These are phyloP conservation scores for Campoletis raptor DNA, from an alignment of 2,888 invertebrate species.

Conservation along the genomic window DNA sequence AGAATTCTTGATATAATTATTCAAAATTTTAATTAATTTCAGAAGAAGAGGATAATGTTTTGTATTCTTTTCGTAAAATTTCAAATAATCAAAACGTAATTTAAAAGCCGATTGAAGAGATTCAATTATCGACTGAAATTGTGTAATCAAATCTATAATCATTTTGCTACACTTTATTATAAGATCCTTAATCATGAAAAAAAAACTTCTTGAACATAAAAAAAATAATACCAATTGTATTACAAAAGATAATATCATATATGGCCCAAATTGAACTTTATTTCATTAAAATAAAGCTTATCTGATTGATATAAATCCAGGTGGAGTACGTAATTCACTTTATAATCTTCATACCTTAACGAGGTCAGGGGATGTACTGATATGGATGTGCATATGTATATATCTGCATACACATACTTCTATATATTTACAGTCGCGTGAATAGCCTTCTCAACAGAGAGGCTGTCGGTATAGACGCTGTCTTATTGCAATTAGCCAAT, in stretches of 20 bases:
- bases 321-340: constrained; percentile 1
- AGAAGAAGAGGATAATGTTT: neutral
- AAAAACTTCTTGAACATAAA: neutral
- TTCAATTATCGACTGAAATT: neutral
- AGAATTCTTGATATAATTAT: no score
- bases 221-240: neutral
- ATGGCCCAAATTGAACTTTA: neutral
- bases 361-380: constrained; percentile 25
- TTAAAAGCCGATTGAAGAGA: neutral
- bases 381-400: constrained; percentile 10
- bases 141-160: neutral
- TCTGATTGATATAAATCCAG: constrained; percentile 11
- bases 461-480: constrained; percentile 18
- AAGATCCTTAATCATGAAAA: neutral
- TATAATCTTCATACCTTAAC: constrained; percentile 24
- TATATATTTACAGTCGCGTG: constrained; percentile 44
- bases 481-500: constrained; percentile 63
- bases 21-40: no score
- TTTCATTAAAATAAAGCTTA: constrained; percentile 7
- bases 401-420: neutral
- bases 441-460: constrained; percentile 30
- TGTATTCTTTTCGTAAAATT: neutral
- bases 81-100: neutral
- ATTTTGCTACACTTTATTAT: neutral
- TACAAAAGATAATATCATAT: neutral